A percentile compares a stretch with the other conserved stretches of the same genome.
phyloP scores from a whole-genome alignment of 2,797 vertebrate genomes.

The Columba guinea region DNA sequence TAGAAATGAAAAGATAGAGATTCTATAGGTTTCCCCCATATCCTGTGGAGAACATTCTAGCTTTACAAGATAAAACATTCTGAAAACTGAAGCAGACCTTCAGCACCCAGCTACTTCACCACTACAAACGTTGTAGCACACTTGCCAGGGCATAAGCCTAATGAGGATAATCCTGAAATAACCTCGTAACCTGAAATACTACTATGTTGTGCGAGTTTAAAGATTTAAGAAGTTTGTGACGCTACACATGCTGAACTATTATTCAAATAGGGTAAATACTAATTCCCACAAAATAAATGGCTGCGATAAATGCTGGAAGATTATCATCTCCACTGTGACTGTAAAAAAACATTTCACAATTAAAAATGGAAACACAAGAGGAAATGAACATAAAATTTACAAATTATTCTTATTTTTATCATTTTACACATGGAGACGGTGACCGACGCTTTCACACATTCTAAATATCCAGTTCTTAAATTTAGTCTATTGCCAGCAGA shows the following conservation, averaged over 20 bases:
- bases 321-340: neutral
- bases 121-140: accelerated
- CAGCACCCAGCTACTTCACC: neutral
- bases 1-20: neutral
- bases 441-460: neutral
- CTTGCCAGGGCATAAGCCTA: neutral
- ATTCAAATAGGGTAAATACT: neutral
- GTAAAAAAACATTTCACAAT: neutral
- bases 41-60: neutral
- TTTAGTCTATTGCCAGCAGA: neutral
- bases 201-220: neutral
- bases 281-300: neutral
- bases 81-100: neutral
- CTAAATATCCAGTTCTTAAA: neutral
- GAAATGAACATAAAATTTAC: neutral
- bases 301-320: neutral
- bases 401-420: neutral
- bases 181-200: neutral
- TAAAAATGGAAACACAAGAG: neutral
- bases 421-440: neutral
- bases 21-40: neutral
- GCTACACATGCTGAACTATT: neutral
- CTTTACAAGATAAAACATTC: neutral
- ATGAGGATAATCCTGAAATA: neutral
- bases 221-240: neutral